A percentile compares a stretch with the other conserved stretches of the same genome.
Conservation (phyloP, 1,140 invertebrate species). For the Penaeus vannamei region DNA sequence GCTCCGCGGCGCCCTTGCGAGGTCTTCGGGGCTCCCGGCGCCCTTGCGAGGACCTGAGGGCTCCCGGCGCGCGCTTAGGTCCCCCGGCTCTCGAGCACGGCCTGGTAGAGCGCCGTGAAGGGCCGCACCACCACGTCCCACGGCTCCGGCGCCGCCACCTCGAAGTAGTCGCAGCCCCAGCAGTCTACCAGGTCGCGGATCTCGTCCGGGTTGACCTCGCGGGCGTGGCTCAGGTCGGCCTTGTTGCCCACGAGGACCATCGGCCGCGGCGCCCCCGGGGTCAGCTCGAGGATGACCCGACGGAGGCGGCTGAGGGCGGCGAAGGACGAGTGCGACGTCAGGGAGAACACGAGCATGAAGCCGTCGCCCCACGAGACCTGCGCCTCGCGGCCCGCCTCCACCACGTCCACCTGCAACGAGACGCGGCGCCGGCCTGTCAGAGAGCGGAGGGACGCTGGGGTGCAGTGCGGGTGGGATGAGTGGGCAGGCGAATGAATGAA, state of each 20-base stretch:
- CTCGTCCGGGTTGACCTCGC: slow-evolving; percentile 44
- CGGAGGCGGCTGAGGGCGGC: slow-evolving; percentile 41
- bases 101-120: slow-evolving; percentile 55
- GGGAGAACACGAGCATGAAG: slow-evolving; percentile 59
- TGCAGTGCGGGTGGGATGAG: no score
- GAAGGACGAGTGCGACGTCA: slow-evolving; percentile 46
- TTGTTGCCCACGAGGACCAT: slow-evolving; percentile 62
- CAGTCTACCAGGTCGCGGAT: slow-evolving; percentile 47
- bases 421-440: background rate
- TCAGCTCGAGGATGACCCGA: slow-evolving; percentile 58
- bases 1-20: no score
- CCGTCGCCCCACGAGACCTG: slow-evolving; percentile 60
- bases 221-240: slow-evolving; percentile 57
- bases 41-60: no score
- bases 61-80: background rate
- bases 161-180: slow-evolving; percentile 59
- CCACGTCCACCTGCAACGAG: slow-evolving; percentile 49
- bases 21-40: no score
- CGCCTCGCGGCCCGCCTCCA: slow-evolving; percentile 44
- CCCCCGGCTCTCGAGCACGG: slow-evolving; percentile 38
- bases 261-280: slow-evolving; percentile 50
- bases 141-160: slow-evolving; percentile 56
- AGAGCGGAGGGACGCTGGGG: background rate
- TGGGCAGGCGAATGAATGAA: no score
- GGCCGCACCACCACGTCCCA: slow-evolving; percentile 60